phyloP scores from a whole-genome alignment of 2,888 invertebrate species.

The Tanaodytes sp. region DNA sequence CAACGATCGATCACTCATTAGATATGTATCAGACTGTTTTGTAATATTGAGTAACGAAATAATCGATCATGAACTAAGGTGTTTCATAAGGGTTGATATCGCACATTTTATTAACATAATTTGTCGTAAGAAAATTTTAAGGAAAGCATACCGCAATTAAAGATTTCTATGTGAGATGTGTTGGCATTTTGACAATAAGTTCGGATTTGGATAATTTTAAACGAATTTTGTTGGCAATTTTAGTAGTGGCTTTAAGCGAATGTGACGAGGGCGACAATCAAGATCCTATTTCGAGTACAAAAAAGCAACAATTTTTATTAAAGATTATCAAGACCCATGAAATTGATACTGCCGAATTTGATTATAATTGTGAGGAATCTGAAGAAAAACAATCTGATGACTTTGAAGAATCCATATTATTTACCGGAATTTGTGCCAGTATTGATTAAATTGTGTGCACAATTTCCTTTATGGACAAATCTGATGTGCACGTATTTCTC shows the following conservation, averaged over 20 bases:
- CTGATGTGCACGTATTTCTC: conserved; percentile 29
- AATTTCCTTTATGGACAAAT: conserved; percentile 34
- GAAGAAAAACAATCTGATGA: too few species aligned
- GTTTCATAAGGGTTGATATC: conserved; percentile 11
- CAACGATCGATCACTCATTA: conserved; percentile 2
- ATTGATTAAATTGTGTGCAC: conserved; percentile 4
- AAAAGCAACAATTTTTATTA: too few species aligned
- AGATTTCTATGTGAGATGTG: conserved; percentile 14
- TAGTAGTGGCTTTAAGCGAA: conserved; percentile 19
- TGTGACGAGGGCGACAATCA: conserved; percentile 7
- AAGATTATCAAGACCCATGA: neutral
- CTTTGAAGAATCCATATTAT: conserved; percentile 11
- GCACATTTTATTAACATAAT: conserved; percentile 19
- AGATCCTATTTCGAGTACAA: too few species aligned
- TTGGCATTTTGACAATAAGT: conserved; percentile 9
- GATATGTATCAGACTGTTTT: conserved; percentile 27
- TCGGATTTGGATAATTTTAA: neutral
- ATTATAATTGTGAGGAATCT: too few species aligned
- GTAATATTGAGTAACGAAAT: neutral
- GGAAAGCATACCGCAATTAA: neutral
- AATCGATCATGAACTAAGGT: neutral
- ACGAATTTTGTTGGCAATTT: neutral
- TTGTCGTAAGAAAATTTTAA: conserved; percentile 2
- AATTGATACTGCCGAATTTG: too few species aligned
- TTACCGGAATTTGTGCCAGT: neutral